phyloP scores from a whole-genome alignment of 2,797 vertebrate genomes.

The Dryobates pubescens region DNA sequence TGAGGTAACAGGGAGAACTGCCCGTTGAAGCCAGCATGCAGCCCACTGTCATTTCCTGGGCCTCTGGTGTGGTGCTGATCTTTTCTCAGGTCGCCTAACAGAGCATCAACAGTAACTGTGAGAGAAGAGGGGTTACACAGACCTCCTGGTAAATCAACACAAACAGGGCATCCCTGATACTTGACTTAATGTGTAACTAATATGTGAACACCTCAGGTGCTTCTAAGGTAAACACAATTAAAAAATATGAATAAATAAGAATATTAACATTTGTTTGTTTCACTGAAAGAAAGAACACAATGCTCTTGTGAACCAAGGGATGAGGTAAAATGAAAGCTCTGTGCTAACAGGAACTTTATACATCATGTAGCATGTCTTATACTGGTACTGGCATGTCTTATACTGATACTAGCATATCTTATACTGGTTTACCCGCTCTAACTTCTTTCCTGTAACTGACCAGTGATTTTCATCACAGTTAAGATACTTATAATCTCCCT shows the following conservation, averaged over 20 bases:
- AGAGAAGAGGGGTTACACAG: not conserved
- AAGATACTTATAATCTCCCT: conserved; percentile 11
- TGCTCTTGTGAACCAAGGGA: not conserved
- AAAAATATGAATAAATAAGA: not conserved
- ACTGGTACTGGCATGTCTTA: too few relatives aligned
- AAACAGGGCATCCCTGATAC: not conserved
- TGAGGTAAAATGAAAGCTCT: not conserved
- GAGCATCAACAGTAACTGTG: not conserved
- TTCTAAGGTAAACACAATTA: not conserved
- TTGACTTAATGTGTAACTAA: not conserved
- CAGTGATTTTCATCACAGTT: not conserved
- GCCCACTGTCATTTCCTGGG: not conserved
- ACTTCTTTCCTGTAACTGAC: not conserved
- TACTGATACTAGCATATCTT: too few relatives aligned
- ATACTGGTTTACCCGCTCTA: not conserved
- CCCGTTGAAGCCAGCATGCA: not conserved
- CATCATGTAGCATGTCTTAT: not conserved
- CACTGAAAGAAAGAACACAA: not conserved
- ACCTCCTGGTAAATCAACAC: not conserved
- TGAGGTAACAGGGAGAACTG: conserved; percentile 50
- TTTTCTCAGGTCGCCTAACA: not conserved
- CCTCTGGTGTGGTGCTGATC: not conserved
- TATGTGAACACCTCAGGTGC: not conserved
- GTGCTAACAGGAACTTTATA: not conserved
- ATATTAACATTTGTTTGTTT: not conserved